Evolutionary conservation across 2,888 invertebrate genomes (phyloP), one percentile per base, ranked within the genome.

Genomic region (Phortica magna): DNA sequence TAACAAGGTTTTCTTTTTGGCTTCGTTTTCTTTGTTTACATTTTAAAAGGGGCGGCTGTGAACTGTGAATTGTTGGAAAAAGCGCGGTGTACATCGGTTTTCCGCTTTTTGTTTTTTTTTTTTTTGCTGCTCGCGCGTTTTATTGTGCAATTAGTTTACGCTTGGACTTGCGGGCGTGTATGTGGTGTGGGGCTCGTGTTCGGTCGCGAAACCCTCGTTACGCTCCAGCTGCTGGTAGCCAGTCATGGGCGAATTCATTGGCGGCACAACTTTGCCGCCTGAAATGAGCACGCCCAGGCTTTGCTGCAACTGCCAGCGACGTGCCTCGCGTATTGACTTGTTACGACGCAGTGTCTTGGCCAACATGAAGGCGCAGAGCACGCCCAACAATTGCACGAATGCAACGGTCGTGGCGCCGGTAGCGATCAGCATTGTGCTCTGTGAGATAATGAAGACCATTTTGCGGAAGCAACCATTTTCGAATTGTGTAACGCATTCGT

Each of bases 361-460:
- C 91, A 98, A 93, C 92, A 97, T 96, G 91, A 96, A 96, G 1
- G 98, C 96, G 90, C 98, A 97, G 80, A 97, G 93, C 72, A 98
- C 95, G 81, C 98, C 98, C 86, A 98, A 93, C 65, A 98, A 92
- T 96, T 96, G 96, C 79, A 96, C 95, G 84, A 96, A 94, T 7
- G 95, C 95, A 77, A 96, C 95, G n/a, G 96, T 95, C 84, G 95
- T 93, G 5, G 96, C 96, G 5, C 96, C 96, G 72, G 95, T 95
- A 3, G 95, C 95, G 78, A 96, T 91, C 73, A 96, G 92, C 75
- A 95, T 93, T 42, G 95, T 94, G 88, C 96, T 95, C 89, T 95
- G 95, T 82, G 94, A 93, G n/a, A 95, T 92, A 78, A 95, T 91
- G 82, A 93, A 93, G 72, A 93, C 92, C 82, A 96, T 93, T 72